These are phyloP conservation scores for Chloropsis hardwickii DNA, from an alignment of 2,113 vertebrate species.

Conservation along the genomic window DNA sequence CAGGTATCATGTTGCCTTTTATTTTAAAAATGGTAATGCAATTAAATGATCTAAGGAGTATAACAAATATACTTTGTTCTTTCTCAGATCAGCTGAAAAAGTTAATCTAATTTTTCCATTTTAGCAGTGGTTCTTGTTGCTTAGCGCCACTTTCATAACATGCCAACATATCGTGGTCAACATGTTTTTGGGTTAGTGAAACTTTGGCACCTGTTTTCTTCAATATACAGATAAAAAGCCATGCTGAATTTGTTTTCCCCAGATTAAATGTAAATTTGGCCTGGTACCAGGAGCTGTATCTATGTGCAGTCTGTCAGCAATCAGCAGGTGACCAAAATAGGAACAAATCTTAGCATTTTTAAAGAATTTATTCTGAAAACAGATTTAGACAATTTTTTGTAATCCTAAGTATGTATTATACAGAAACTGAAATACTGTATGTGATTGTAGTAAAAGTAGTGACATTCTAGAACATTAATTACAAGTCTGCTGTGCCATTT, in stretches of 20 bases:
- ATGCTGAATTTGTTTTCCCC: background rate
- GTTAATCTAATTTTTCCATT: background rate
- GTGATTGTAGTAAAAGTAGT: background rate
- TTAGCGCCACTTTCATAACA: background rate
- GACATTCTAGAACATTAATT: background rate
- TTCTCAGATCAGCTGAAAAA: background rate
- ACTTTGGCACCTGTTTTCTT: background rate
- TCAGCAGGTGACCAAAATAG: background rate
- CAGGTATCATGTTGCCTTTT: background rate
- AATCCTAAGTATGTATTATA: background rate
- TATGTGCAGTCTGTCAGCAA: background rate
- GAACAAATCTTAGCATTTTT: background rate
- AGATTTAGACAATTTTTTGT: background rate
- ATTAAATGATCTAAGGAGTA: background rate
- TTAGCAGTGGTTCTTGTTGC: background rate
- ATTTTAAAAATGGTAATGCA: background rate
- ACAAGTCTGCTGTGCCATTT: background rate
- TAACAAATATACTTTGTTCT: background rate
- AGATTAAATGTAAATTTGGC: background rate
- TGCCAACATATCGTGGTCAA: accelerated
- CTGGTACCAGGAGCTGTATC: background rate
- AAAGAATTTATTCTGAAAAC: background rate
- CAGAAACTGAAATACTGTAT: background rate
- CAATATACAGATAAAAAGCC: background rate
- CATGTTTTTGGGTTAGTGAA: background rate